These are phyloP conservation scores for Fistularia commersonii DNA, from an alignment of 2,797 vertebrate species.

Conservation along the genomic window DNA sequence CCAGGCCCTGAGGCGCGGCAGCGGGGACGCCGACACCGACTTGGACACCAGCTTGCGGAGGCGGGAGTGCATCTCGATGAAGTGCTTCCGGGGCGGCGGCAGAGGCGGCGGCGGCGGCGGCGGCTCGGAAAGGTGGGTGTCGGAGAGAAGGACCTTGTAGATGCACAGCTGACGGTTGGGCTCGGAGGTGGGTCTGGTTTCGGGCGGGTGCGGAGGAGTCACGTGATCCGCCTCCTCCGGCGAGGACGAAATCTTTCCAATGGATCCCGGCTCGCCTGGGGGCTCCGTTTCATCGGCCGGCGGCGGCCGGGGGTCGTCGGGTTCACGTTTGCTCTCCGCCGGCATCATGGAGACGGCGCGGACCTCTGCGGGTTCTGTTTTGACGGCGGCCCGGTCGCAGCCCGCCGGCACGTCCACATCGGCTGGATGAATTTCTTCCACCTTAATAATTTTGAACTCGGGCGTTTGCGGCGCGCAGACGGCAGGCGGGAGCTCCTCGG, in stretches of 20 bases:
- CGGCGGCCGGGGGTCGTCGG: conserved; percentile 39
- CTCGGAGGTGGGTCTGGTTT: conserved; percentile 38
- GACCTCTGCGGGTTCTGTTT: conserved; percentile 53
- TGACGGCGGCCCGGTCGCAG: conserved; percentile 32
- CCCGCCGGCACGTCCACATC: conserved; percentile 19
- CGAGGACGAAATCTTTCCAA: conserved; percentile 8
- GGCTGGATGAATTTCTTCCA: conserved; percentile 51
- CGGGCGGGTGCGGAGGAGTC: conserved; percentile 5
- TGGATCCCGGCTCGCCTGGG: conserved; percentile 19
- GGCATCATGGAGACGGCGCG: conserved; percentile 65
- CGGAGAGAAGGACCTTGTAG: conserved; percentile 62
- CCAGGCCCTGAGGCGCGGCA: conserved; percentile 79
- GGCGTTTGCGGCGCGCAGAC: conserved; percentile 7
- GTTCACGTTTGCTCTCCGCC: conserved; percentile 69
- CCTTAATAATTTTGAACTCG: conserved; percentile 54
- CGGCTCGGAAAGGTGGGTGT: conserved; percentile 24
- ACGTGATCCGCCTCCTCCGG: too few species aligned
- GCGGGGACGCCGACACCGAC: conserved; percentile 73
- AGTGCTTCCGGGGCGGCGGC: conserved; percentile 63
- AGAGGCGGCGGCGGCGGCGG: conserved; percentile 1
- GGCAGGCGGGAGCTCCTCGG: conserved; percentile 16
- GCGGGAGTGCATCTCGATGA: conserved; percentile 80
- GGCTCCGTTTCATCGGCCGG: conserved; percentile 20
- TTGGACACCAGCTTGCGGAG: conserved; percentile 76
- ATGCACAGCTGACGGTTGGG: conserved; percentile 63